Conservation (phyloP, 2,797 vertebrate genomes). For the Galago senegalensis region DNA sequence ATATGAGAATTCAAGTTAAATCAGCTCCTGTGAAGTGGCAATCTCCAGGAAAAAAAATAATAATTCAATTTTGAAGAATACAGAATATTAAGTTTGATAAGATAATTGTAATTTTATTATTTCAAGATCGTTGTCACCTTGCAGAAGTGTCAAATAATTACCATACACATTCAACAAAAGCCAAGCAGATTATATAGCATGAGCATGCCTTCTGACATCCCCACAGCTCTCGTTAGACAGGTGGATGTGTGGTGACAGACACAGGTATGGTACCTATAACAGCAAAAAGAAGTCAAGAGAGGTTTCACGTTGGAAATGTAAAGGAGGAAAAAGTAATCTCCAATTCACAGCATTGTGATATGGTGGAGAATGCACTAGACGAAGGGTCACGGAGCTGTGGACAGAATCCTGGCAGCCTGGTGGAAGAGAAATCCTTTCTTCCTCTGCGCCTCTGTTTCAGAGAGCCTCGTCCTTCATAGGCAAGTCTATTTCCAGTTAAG, state of each 20-base stretch:
- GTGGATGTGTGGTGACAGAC: neutral
- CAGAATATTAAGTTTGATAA: constrained; percentile 70
- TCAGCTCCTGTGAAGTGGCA: constrained; percentile 23
- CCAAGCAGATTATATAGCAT: neutral
- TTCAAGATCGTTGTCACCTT: constrained; percentile 67
- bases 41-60: neutral
- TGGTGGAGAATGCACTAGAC: neutral
- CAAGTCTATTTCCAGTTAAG: neutral
- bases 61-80: constrained; percentile 29
- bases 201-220: neutral
- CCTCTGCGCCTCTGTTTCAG: neutral
- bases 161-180: constrained; percentile 47
- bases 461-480: neutral
- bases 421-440: neutral
- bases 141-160: constrained; percentile 71
- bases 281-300: constrained; percentile 31
- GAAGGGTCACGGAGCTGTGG: constrained; percentile 3
- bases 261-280: neutral
- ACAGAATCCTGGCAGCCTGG: neutral
- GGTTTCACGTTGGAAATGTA: constrained; percentile 54
- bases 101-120: constrained; percentile 72
- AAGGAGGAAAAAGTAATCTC: constrained; percentile 34
- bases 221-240: constrained; percentile 24
- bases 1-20: constrained; percentile 29
- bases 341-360: neutral